Conservation (phyloP, 1,140 invertebrate species). For the Leptoteleia sp. region DNA sequence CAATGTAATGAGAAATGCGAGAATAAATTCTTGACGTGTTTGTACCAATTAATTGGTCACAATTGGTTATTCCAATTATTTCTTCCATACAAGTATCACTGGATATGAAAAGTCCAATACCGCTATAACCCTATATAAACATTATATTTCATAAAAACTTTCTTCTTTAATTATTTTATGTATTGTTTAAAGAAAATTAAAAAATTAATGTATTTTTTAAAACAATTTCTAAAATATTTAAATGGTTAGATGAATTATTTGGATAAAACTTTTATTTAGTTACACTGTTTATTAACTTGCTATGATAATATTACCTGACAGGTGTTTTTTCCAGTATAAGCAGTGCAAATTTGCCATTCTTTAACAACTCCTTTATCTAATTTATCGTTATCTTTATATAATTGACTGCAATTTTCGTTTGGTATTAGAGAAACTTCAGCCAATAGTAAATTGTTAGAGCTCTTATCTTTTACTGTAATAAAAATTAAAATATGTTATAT, state of each 20-base stretch:
- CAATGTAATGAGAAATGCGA: conserved; percentile 81
- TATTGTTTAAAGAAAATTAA: too few relatives aligned
- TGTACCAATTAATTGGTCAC: conserved; percentile 78
- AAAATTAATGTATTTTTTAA: too few relatives aligned
- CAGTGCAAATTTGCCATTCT: conserved; percentile 11
- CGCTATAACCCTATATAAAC: conserved; percentile 80
- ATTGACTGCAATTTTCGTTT: background rate
- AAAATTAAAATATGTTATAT: too few relatives aligned
- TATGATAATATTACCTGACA: conserved; percentile 4
- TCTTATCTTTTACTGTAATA: too few relatives aligned
- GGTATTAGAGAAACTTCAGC: background rate
- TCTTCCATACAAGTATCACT: too few relatives aligned
- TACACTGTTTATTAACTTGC: background rate
- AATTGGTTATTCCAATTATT: conserved; percentile 81
- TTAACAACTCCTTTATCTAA: background rate
- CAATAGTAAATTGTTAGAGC: background rate
- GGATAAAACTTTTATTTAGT: too few relatives aligned
- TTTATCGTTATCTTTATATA: background rate
- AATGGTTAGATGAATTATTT: too few relatives aligned
- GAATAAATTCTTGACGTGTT: conserved; percentile 82
- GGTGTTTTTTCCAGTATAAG: conserved; percentile 2
- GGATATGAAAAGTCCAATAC: conserved; percentile 82
- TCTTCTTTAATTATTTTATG: background rate
- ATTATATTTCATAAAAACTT: background rate
- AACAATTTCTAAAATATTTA: background rate